Base-by-base conservation (phyloP, 1,140 invertebrate species). In the Monochamus saltuarius region DNA sequence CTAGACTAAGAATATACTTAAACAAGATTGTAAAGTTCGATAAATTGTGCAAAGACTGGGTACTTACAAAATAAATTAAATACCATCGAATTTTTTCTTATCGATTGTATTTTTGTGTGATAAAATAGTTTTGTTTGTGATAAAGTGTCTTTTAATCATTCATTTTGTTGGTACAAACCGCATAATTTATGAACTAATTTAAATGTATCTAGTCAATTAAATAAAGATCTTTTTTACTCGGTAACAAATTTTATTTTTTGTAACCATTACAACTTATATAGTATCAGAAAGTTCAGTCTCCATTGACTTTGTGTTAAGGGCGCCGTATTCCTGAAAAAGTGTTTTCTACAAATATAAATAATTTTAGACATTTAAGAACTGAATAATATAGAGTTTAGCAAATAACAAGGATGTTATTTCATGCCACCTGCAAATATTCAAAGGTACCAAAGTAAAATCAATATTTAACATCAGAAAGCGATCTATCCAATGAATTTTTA, bases 41-140 rank as follows among this genome's bases (percentile, higher is more conserved):
- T 46, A 53, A 58, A 60, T 53, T 60, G 62, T 64, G 56, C 46
- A 55, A 56, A 66, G 61, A 66, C 60, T 66, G 64, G 59, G 59
- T 66, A 66, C 64, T 66, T 66, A 62, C 38, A 39, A 59, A 58
- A n/a, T 35, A 45, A 56, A 65, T n/a, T 14, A 45, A 56, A 61
- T 50, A 56, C 52, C 43, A 56, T 51, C 52, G 54, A 61, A 56
- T 45, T 54, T 34, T 46, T 22, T 17, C 13, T 34, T 61, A 17
- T 61, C 59, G 47, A 56, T 52, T 50, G 49, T 60, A 51, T 65
- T 57, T n/a, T 65, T 56, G 37, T 38, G 59, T 61, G 52, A 61
- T 61, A 51, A 51, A 43, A 54, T 37, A 17, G 29, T 56, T 14
- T 42, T 42, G 53, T 61, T 58, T 45, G 16, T 62, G 55, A 38